phyloP scores from a whole-genome alignment of 2,113 vertebrate species.

The Acrocephalus arundinaceus region DNA sequence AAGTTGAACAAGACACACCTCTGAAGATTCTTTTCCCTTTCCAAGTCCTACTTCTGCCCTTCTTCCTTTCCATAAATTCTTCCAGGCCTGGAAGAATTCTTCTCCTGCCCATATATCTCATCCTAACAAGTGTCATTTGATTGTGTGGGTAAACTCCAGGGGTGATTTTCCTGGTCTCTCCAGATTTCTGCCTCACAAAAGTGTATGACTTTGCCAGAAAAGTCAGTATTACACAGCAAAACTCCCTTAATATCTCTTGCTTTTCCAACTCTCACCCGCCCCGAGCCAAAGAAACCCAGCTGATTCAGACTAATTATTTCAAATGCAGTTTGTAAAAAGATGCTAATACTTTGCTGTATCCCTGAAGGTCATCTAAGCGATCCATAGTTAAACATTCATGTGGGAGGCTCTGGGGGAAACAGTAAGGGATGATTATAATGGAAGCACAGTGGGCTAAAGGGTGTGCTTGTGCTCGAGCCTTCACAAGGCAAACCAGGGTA shows the following conservation, averaged over 20 bases:
- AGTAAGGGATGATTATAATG: not conserved
- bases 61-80: not conserved
- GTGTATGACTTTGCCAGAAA: not conserved
- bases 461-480: not conserved
- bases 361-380: slow-evolving; percentile 65
- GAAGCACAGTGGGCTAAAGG: not conserved
- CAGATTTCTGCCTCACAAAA: not conserved
- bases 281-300: not conserved
- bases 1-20: not conserved
- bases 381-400: slow-evolving; percentile 33
- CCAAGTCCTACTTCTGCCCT: not conserved
- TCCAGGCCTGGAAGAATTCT: not conserved
- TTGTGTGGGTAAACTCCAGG: not conserved
- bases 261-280: not conserved
- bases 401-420: not conserved
- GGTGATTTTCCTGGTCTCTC: not conserved
- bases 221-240: not conserved
- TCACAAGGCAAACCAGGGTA: not conserved
- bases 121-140: not conserved
- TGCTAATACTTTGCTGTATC: slow-evolving; percentile 26
- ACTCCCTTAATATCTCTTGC: not conserved
- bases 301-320: slow-evolving; percentile 51
- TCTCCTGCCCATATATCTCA: not conserved
- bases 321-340: slow-evolving; percentile 48
- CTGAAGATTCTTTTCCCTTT: not conserved